These are phyloP conservation scores for Aphelenchoides fujianensis DNA, from an alignment of 1,140 invertebrate species.

Conservation along the genomic window DNA sequence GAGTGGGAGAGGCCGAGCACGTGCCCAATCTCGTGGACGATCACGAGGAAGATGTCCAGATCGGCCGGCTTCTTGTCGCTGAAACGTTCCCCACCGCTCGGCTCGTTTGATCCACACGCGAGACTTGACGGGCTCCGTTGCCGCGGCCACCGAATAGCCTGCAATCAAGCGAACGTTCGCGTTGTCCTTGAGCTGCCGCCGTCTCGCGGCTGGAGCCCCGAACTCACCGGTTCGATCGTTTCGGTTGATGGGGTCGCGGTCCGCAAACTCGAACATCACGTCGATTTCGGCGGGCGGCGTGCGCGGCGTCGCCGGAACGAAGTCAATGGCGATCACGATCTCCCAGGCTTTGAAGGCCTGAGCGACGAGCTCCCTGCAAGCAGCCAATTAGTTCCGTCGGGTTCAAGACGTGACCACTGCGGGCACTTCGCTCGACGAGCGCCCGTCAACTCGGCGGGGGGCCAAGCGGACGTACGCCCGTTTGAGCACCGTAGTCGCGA, in stretches of 20 bases:
- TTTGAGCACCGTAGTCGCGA: not conserved
- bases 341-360: slow-evolving; percentile 46
- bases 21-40: slow-evolving; percentile 50
- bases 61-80: slow-evolving; percentile 44
- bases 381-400: not conserved
- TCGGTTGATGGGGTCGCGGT: slow-evolving; percentile 5
- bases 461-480: no score
- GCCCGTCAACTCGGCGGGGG: no score
- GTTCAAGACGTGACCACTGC: not conserved
- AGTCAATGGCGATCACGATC: slow-evolving; percentile 44
- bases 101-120: slow-evolving; percentile 29
- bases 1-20: slow-evolving; percentile 43
- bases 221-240: slow-evolving; percentile 27
- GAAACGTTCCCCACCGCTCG: slow-evolving; percentile 44
- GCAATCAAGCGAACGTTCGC: no score
- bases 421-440: not conserved
- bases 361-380: slow-evolving; percentile 40
- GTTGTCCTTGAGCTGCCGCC: not conserved
- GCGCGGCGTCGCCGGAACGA: slow-evolving; percentile 21
- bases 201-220: not conserved
- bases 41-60: slow-evolving; percentile 43
- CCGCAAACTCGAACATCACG: slow-evolving; percentile 35
- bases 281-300: slow-evolving; percentile 28
- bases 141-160: slow-evolving; percentile 32
- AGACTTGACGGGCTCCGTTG: slow-evolving; percentile 15